phyloP scores from a whole-genome alignment of 64 coral and sea anemone genomes.

The Hydrozoanthus tunicans region DNA sequence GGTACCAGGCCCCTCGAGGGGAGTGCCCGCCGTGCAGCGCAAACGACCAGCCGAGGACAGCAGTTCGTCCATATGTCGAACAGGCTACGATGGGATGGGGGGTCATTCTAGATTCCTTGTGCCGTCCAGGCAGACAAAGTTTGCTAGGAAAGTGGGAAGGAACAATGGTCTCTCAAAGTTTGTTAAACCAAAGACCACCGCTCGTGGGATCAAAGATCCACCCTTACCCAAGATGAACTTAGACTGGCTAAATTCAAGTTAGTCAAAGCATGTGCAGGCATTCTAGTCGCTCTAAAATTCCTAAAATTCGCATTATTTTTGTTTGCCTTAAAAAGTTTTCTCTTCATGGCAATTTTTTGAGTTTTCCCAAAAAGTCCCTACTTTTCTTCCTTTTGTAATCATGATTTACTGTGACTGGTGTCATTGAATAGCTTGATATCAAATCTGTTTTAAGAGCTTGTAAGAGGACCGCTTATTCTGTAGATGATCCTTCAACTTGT shows the following conservation, averaged over 20 bases:
- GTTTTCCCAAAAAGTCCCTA: no score
- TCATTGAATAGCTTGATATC: no score
- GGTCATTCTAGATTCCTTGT: slow-evolving; percentile 56
- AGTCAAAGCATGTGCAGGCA: background rate
- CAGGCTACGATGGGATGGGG: slow-evolving; percentile 60
- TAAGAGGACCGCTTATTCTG: no score
- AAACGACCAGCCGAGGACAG: slow-evolving; percentile 21
- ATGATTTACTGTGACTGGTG: no score
- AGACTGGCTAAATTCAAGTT: slow-evolving; percentile 42
- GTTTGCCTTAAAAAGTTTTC: no score
- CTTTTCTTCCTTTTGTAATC: no score
- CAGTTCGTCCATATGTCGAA: slow-evolving; percentile 20
- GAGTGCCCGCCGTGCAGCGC: background rate
- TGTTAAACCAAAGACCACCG: slow-evolving; percentile 9
- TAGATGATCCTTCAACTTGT: no score
- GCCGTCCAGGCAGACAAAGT: slow-evolving; percentile 32
- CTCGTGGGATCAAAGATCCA: slow-evolving; percentile 46
- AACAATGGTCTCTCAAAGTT: slow-evolving; percentile 68
- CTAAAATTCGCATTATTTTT: no score
- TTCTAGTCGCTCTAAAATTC: no score
- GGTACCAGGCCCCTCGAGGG: background rate
- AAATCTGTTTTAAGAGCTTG: no score
- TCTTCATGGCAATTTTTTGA: no score
- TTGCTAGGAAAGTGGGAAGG: slow-evolving; percentile 55
- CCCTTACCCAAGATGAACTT: slow-evolving; percentile 65